Conservation (phyloP, 2,797 vertebrate species). For the Anomalospiza imberbis region DNA sequence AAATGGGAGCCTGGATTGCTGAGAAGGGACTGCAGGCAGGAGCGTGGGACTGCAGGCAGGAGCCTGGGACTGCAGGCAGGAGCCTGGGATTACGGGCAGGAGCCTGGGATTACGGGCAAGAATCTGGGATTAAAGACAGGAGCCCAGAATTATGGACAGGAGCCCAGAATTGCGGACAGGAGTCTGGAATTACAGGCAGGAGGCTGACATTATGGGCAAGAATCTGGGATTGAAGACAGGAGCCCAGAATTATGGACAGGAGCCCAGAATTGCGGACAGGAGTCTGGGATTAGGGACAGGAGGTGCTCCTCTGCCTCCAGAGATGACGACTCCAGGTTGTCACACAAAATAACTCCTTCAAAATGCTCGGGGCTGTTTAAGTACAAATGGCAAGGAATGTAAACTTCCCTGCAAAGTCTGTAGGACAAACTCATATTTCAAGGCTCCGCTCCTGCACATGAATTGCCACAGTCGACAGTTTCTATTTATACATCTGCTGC, state of each 20-base stretch:
- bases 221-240: too few relatives aligned
- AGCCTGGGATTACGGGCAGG: not conserved
- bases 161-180: rapidly evolving
- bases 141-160: rapidly evolving
- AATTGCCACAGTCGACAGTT: not conserved
- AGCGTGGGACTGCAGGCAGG: too few relatives aligned
- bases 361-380: not conserved
- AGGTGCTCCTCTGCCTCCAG: rapidly evolving
- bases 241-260: rapidly evolving
- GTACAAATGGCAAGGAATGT: not conserved
- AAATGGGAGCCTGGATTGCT: not conserved
- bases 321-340: not conserved
- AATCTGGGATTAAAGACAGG: not conserved
- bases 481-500: constrained; percentile 23
- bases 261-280: rapidly evolving
- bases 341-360: not conserved
- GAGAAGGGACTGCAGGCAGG: too few relatives aligned
- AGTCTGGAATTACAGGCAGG: rapidly evolving
- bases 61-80: not conserved
- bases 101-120: too few relatives aligned
- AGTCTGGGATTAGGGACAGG: rapidly evolving
- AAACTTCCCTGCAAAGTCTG: not conserved
- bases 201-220: not conserved
- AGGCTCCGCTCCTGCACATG: not conserved
- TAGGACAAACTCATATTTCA: not conserved